Evolutionary conservation across 2,797 vertebrate genomes (phyloP).

Genomic region (Triplophysa bombifrons): DNA sequence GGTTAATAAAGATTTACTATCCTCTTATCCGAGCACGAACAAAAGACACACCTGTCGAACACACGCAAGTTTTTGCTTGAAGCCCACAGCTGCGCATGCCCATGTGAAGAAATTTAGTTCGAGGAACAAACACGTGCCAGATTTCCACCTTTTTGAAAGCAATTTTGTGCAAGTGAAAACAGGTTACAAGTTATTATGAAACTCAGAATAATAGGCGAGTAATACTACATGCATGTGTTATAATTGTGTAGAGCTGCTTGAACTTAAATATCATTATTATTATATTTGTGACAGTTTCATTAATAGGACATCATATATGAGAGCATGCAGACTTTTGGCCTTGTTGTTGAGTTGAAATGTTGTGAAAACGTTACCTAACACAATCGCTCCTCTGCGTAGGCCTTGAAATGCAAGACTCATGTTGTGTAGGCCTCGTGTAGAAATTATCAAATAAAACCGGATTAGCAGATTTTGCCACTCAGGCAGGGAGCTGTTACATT

Average conservation of each 20-base stretch:
- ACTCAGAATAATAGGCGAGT: not conserved
- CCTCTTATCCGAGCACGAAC: constrained; percentile 28
- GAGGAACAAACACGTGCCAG: constrained; percentile 25
- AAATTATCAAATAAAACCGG: constrained; percentile 67
- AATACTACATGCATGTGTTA: not conserved
- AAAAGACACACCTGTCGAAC: constrained; percentile 48
- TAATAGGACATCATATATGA: not conserved
- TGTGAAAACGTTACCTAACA: not conserved
- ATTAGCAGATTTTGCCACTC: constrained; percentile 60
- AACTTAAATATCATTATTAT: not conserved
- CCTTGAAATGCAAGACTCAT: not conserved
- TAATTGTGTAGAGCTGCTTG: not conserved
- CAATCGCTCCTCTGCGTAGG: not conserved
- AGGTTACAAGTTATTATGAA: constrained; percentile 1
- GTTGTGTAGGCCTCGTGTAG: constrained; percentile 38
- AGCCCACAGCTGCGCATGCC: constrained; percentile 49
- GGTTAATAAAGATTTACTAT: constrained; percentile 28
- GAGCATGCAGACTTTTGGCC: not conserved
- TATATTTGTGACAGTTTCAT: not conserved
- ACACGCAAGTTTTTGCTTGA: constrained; percentile 38
- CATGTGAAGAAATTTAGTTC: constrained; percentile 29
- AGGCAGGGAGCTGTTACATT: constrained; percentile 71
- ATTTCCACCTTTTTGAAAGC: constrained; percentile 16
- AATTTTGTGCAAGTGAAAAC: constrained; percentile 28
- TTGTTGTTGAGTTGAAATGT: not conserved